Conservation (phyloP, 2,797 vertebrate genomes). For the Erpetoichthys calabaricus region DNA sequence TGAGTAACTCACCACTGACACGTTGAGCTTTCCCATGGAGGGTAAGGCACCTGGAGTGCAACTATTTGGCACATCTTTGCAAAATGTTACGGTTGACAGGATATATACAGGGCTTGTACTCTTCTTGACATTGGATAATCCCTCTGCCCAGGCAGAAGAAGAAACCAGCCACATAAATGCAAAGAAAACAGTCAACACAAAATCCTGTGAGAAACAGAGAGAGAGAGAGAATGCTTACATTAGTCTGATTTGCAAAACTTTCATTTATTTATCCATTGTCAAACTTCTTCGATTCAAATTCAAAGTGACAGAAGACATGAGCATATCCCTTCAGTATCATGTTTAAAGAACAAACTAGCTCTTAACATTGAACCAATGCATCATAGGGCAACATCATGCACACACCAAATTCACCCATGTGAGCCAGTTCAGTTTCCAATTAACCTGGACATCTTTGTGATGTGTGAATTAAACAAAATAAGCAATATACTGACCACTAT, state of each 20-base stretch:
- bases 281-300: background rate
- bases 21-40: conserved; percentile 76
- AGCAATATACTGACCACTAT: too few species aligned
- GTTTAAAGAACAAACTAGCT: background rate
- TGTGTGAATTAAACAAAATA: too few species aligned
- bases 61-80: background rate
- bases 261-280: background rate
- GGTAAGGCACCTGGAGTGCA: conserved; percentile 45
- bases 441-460: too few species aligned
- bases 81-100: conserved; percentile 23
- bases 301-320: too few species aligned
- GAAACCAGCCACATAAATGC: conserved; percentile 89
- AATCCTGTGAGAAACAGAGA: conserved; percentile 50
- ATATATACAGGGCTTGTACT: conserved; percentile 53
- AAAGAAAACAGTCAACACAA: conserved; percentile 70
- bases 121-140: conserved; percentile 70
- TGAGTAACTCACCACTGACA: conserved; percentile 69
- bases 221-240: background rate
- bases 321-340: background rate
- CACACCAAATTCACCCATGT: too few species aligned
- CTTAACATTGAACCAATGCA: too few species aligned
- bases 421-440: too few species aligned
- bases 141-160: conserved; percentile 84
- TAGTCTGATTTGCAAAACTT: too few species aligned
- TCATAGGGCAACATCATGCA: too few species aligned